Evolutionary conservation across 1,140 invertebrate genomes (phyloP).

Genomic region (Chlorops oryzae): DNA sequence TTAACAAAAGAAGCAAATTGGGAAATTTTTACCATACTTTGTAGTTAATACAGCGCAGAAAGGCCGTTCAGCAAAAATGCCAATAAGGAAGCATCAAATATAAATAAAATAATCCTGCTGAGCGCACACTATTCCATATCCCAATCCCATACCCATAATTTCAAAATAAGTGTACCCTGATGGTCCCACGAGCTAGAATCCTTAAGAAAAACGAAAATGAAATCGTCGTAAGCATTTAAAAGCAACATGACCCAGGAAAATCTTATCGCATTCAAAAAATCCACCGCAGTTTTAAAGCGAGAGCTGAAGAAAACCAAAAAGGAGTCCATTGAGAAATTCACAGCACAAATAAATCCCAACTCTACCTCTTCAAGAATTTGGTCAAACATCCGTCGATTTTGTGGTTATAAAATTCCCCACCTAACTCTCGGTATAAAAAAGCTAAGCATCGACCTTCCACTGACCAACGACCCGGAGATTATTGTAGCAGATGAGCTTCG

Average conservation of each 20-base stretch:
- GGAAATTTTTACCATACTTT: too few relatives aligned
- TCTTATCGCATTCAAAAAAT: slow-evolving; percentile 15
- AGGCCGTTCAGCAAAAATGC: too few relatives aligned
- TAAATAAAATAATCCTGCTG: not conserved
- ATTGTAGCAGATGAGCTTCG: slow-evolving; percentile 3
- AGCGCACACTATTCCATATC: not conserved
- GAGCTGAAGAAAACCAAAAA: slow-evolving; percentile 12
- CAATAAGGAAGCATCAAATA: slow-evolving; percentile 3
- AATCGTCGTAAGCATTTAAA: slow-evolving; percentile 10
- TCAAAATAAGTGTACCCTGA: too few relatives aligned
- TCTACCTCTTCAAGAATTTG: slow-evolving; percentile 8
- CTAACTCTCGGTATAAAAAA: slow-evolving; percentile 3
- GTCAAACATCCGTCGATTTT: slow-evolving; percentile 11
- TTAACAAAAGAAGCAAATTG: too few relatives aligned
- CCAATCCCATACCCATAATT: too few relatives aligned
- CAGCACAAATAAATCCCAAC: slow-evolving; percentile 9
- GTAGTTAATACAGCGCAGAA: too few relatives aligned
- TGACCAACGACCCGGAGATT: slow-evolving; percentile 5
- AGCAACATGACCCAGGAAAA: slow-evolving; percentile 15
- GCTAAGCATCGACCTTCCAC: not conserved
- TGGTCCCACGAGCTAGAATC: slow-evolving; percentile 10
- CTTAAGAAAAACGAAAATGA: slow-evolving; percentile 14
- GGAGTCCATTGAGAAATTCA: slow-evolving; percentile 10
- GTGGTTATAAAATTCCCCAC: slow-evolving; percentile 1
- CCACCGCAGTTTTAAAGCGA: slow-evolving; percentile 13